Base-by-base conservation (phyloP, 2,797 vertebrate genomes). In the Phoeniculus purpureus region DNA sequence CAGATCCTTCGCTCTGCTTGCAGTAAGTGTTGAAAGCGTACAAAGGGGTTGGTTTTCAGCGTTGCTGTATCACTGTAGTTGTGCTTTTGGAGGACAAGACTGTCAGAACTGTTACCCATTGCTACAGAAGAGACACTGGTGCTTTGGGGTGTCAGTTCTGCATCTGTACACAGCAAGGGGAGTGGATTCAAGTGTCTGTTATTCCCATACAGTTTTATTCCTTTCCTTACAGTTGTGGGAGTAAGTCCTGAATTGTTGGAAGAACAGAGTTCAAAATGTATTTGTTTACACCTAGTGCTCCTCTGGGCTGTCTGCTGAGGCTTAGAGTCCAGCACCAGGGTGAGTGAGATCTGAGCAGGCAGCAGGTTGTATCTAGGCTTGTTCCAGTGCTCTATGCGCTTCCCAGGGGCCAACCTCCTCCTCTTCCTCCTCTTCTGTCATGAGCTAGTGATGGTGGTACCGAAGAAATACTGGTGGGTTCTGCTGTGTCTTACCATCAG, bases 301-400 rank as follows among this genome's bases (percentile, higher is more conserved):
- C 15, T 11, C 13, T 10, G 40, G 0, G 18, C 59, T 37, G 40
- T 9, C 21, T n/a, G 73, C 37, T 7, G 20, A 8, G 37, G 32
- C 32, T n/a, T 29, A 1, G n/a, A 4, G 64, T 27, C 73, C 77
- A 45, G 60, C 47, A 15, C 0, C 0, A 60, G 21, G 29, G 48
- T 58, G 51, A 47, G 19, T 14, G 2, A 1, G 51, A 15, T 10
- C 52, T 9, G 7, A n/a, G 61, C 6, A 10, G 29, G 27, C 17
- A 4, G 21, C 48, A 31, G 47, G 15, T 64, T 29, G 40, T 12
- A 48, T 47, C 7, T 21, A 37, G 50, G 17, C 29, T 29, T 29
- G 25, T 5, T 9, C 0, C 7, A 19, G 16, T 5, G 15, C 43
- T 67, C 23, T 43, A 29, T 4, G 17, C 14, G 50, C 17, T 29